phyloP scores from a whole-genome alignment of 2,797 vertebrate species.

The Perodicticus potto region DNA sequence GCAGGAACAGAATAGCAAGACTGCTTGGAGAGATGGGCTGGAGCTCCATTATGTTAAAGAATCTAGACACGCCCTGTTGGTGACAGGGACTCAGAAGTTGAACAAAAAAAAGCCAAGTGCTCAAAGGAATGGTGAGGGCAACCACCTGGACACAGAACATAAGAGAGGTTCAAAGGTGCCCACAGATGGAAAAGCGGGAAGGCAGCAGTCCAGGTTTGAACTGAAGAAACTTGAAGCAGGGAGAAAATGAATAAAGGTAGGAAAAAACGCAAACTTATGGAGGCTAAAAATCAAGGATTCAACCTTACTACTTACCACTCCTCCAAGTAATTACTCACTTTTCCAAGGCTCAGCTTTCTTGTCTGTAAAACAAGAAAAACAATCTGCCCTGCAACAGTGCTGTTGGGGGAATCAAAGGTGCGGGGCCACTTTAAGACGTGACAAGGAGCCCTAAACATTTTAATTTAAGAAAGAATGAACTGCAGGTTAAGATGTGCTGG shows the following conservation, averaged over 20 bases:
- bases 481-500: background rate
- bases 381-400: accelerated
- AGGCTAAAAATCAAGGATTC: background rate
- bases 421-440: background rate
- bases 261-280: background rate
- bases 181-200: background rate
- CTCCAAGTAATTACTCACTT: background rate
- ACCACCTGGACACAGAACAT: accelerated
- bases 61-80: background rate
- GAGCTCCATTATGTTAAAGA: background rate
- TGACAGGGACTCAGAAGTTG: background rate
- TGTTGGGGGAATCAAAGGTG: background rate
- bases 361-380: background rate
- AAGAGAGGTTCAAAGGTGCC: accelerated
- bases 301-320: background rate
- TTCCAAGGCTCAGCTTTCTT: background rate
- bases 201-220: background rate
- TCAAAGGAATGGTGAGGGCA: background rate
- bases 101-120: background rate
- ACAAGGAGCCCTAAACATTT: background rate
- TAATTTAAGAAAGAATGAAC: background rate
- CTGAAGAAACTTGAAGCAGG: background rate
- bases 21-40: background rate
- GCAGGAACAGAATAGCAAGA: background rate
- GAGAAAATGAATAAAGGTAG: background rate